A percentile compares a stretch with the other conserved stretches of the same genome.
phyloP scores from a whole-genome alignment of 2,113 vertebrate species.

The Zosterops hypoxanthus region DNA sequence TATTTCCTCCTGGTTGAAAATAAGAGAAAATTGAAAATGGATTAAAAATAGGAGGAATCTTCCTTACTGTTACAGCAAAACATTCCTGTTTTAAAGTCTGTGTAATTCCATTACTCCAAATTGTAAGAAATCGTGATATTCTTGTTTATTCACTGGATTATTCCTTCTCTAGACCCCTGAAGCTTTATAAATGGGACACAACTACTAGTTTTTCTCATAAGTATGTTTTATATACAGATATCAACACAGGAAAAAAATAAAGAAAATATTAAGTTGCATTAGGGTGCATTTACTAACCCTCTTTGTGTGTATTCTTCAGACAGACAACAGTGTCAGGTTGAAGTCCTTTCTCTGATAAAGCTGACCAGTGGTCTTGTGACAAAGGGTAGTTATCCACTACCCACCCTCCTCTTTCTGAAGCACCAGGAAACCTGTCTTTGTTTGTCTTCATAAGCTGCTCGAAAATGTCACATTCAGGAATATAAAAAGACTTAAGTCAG shows the following conservation, averaged over 20 bases:
- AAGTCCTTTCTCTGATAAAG: slow-evolving; percentile 73
- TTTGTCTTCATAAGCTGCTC: slow-evolving; percentile 74
- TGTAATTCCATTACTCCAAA: neutral
- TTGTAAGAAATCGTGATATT: neutral
- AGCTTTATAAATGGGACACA: neutral
- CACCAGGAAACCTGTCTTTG: slow-evolving; percentile 69
- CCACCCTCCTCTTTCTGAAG: slow-evolving; percentile 82
- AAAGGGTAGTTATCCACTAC: slow-evolving; percentile 89
- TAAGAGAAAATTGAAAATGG: neutral
- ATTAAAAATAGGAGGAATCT: neutral
- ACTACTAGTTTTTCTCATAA: neutral
- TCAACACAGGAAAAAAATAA: neutral
- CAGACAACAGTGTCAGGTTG: slow-evolving; percentile 83
- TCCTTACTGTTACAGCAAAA: neutral
- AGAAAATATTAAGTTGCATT: neutral
- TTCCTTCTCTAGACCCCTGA: neutral
- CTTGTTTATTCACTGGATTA: neutral
- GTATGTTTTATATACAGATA: neutral
- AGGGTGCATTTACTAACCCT: slow-evolving; percentile 76
- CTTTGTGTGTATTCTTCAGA: slow-evolving; percentile 75
- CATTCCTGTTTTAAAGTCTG: neutral
- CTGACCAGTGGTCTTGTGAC: slow-evolving; percentile 73
- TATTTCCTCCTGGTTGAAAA: neutral
- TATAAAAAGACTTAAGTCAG: neutral
- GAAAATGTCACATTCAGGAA: slow-evolving; percentile 7